Conservation (phyloP, 1,140 invertebrate species). For the Adelges cooleyi region DNA sequence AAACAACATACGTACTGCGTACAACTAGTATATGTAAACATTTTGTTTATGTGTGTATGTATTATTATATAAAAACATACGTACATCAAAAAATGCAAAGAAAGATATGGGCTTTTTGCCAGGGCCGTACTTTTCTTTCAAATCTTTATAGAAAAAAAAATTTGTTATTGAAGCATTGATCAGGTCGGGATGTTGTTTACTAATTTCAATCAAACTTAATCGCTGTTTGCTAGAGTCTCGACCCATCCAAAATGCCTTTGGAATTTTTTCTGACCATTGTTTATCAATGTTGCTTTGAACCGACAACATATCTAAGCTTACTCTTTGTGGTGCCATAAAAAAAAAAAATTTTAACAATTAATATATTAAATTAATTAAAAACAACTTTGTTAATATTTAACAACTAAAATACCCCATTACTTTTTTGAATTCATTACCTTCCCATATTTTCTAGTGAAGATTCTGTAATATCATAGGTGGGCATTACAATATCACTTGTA, state of each 20-base stretch:
- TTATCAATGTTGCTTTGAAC: constrained; percentile 66
- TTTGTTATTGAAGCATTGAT: constrained; percentile 89
- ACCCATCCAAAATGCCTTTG: constrained; percentile 81
- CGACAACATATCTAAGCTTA: constrained; percentile 78
- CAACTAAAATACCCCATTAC: too few relatives aligned
- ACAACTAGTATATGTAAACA: too few relatives aligned
- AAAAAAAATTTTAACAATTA: constrained; percentile 28
- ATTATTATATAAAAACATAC: too few relatives aligned
- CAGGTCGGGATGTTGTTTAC: constrained; percentile 61
- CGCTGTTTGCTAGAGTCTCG: constrained; percentile 75
- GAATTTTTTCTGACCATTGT: constrained; percentile 61
- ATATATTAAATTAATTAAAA: not conserved
- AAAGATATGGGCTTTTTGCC: constrained; percentile 75
- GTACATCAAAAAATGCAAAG: constrained; percentile 92
- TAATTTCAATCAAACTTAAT: constrained; percentile 69
- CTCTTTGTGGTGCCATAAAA: constrained; percentile 53
- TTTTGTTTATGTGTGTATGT: too few relatives aligned
- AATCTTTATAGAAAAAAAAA: constrained; percentile 88
- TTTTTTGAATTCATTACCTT: too few relatives aligned
- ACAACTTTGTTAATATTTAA: too few relatives aligned
- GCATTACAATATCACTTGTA: constrained; percentile 79
- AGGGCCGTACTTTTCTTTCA: constrained; percentile 75
- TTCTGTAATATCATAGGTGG: constrained; percentile 82
- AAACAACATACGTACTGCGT: constrained; percentile 31
- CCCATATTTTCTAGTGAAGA: constrained; percentile 83